Evolutionary conservation across 2,888 invertebrate genomes (phyloP), one percentile per base, ranked within the genome.

Genomic region (Dione vanillae): DNA sequence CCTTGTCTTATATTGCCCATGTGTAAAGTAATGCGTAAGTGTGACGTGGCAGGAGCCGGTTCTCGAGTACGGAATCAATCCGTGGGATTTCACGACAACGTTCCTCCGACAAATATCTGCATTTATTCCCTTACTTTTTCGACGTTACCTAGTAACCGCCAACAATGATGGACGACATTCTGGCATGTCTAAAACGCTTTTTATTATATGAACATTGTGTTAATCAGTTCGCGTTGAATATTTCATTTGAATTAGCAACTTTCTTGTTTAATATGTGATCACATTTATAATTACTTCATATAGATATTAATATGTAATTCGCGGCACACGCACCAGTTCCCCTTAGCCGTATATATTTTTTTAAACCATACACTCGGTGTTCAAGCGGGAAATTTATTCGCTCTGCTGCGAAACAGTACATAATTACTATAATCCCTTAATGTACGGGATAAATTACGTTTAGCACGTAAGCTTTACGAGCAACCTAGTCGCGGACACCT

Each of bases 391-490:
- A 72, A 76, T 75, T 70, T 76, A 74, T 72, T 70, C 72, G 67
- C 69, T 67, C 51, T 68, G 65, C 68, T 73, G 71, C 71, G 72
- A 72, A 73, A 76, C 59, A 73, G 70, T 76, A 75, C 71, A 73
- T 78, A 77, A 78, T 78, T 77, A 77, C 77, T 72, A 72, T 76
- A 78, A 78, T 78, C 76, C 74, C 72, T 73, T 78, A 75, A 78
- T 77, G 77, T 75, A 73, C 67, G 70, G 70, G 67, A 77, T 77
- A 77, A 77, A 76, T 77, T 76, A 74, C 71, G 74, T 73, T 75
- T 74, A 75, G 72, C 75, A 72, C 71, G 72, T 77, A 75, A 74
- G 74, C 74, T 76, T 78, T 76, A 76, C 74, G 73, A 70, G 72
- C 66, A 70, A 66, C 72, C 73, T 72, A 71, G 75, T 43, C 72